Base-by-base conservation (phyloP, 2,888 invertebrate genomes). In the Baronia brevicornis region DNA sequence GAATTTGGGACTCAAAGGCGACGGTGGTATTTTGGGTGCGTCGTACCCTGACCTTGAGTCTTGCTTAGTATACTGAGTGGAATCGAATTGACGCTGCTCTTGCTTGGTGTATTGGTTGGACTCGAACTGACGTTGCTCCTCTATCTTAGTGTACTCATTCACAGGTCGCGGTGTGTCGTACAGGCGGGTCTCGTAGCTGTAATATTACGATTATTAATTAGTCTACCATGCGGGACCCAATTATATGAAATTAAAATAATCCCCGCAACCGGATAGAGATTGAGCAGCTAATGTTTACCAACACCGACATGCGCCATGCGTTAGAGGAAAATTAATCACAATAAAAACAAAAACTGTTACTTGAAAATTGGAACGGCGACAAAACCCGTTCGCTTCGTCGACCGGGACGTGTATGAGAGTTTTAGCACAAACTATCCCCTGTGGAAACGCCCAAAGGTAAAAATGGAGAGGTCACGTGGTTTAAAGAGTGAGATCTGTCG, bases 131-230 rank as follows among this genome's bases (percentile, higher is more conserved):
- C 36, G 36, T 15, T 51, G 47, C 20, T 77, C 66, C 34, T 77
- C 72, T 6, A 66, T 59, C 43, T 69, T 75, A 24, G 54, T 47
- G 52, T 64, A 67, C 29, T 77, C 77, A 57, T 66, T 60, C 34
- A 63, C 49, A 2, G 78, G 74, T 11, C 82, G 72, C 43, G 84
- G 84, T 3, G 85, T 80, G 54, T 87, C 87, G 62, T 85, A 87
- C 28, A 80, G 65, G 18, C 85, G 71, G 1, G 86, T 86, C 57
- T 87, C 87, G 63, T 87, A 86, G 49, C 86, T 87, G 68, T 39
- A 68, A 65, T 53, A 42, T 54, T 35, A 60, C 62, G 55, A 55
- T 54, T 60, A 44, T 48, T 43, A 9, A 51, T 58, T 58, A 60
- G 41, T 45, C 31, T 28, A 38, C 39, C 35, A 28, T 29, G 39